Conservation (phyloP, 2,797 vertebrate genomes). For the Psittacula echo region DNA sequence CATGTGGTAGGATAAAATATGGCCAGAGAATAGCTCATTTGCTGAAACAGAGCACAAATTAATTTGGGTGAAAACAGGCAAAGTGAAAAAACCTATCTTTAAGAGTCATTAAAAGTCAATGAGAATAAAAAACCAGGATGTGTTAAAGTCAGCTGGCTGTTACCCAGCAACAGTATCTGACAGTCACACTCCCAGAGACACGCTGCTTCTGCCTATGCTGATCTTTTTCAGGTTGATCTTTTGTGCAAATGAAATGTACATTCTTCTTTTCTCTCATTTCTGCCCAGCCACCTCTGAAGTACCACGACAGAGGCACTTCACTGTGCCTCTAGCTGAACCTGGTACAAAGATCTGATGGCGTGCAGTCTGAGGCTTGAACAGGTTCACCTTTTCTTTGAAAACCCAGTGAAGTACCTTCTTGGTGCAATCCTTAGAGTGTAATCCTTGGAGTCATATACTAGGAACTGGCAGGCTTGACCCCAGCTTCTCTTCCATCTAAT, state of each 20-base stretch:
- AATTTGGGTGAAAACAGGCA: not conserved
- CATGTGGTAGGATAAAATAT: not conserved
- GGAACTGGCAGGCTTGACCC: not conserved
- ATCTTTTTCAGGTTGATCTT: not conserved
- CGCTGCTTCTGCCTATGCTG: not conserved
- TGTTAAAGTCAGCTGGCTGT: constrained; percentile 7
- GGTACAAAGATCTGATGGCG: not conserved
- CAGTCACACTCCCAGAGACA: not conserved
- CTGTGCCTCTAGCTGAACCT: not conserved
- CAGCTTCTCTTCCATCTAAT: not conserved
- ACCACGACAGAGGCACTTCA: not conserved
- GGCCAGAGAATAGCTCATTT: not conserved
- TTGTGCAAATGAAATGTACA: not conserved
- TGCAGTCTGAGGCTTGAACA: not conserved
- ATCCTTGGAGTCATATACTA: not conserved
- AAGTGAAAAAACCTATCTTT: not conserved
- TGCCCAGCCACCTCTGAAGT: not conserved
- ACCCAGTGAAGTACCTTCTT: not conserved
- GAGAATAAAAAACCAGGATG: not conserved
- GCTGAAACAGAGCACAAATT: not conserved
- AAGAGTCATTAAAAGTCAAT: not conserved
- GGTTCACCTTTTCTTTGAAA: not conserved
- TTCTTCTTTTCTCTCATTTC: not conserved
- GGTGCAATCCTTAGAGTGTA: not conserved
- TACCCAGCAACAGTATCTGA: constrained; percentile 48